These are phyloP conservation scores for Sula dactylatra DNA, from an alignment of 2,113 vertebrate genomes.

Conservation along the genomic window DNA sequence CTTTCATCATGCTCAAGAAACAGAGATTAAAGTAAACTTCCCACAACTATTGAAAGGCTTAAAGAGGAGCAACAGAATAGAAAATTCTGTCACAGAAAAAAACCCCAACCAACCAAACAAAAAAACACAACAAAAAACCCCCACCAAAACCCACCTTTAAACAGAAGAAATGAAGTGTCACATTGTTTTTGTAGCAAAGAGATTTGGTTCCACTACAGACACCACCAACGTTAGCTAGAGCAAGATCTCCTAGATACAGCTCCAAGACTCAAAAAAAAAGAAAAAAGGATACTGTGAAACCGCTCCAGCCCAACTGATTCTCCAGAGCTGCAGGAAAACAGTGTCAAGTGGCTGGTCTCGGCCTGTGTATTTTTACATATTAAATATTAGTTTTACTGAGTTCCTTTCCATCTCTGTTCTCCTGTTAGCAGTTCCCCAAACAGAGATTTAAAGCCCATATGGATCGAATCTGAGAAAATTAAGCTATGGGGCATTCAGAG, in stretches of 20 bases:
- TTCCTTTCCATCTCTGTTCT: background rate
- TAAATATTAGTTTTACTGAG: background rate
- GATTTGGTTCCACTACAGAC: background rate
- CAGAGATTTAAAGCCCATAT: background rate
- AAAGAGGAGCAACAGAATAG: background rate
- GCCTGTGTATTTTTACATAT: background rate
- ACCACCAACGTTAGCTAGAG: background rate
- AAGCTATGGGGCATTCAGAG: background rate
- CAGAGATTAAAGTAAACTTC: background rate
- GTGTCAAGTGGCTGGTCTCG: background rate
- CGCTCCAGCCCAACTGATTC: background rate
- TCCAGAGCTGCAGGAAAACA: background rate
- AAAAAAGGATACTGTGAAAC: background rate
- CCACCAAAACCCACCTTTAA: too few species aligned
- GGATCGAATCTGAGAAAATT: background rate
- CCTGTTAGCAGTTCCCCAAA: background rate
- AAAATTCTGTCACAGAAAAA: background rate
- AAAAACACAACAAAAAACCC: background rate
- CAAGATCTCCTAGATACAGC: background rate
- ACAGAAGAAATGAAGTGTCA: background rate
- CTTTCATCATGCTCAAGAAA: conserved; percentile 5
- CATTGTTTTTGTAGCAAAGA: background rate
- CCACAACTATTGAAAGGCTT: background rate
- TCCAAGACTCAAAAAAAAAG: background rate
- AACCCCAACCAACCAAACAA: background rate